phyloP scores from a whole-genome alignment of 2,797 vertebrate species.

The Brachyrhaphis roseni region DNA sequence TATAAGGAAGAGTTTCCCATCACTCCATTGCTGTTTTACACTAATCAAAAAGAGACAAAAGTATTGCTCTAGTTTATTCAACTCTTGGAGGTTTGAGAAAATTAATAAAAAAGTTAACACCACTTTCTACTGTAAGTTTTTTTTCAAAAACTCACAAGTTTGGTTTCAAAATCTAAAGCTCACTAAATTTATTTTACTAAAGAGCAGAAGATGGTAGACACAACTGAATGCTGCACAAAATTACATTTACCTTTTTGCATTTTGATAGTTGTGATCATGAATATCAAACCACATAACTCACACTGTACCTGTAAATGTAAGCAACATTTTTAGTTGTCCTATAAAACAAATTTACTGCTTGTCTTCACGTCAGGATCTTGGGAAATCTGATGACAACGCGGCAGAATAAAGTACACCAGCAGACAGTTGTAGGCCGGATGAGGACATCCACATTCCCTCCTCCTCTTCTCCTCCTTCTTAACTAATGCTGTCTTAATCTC shows the following conservation, averaged over 20 bases:
- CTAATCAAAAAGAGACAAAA: background rate
- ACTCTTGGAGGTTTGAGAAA: no score
- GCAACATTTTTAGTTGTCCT: background rate
- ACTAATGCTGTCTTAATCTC: constrained; percentile 65
- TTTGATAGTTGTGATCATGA: background rate
- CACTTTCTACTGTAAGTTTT: no score
- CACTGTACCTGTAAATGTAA: background rate
- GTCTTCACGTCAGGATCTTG: constrained; percentile 27
- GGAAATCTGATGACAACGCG: constrained; percentile 37
- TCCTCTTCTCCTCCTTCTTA: constrained; percentile 34
- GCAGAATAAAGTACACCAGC: constrained; percentile 29
- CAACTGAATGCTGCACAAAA: no score
- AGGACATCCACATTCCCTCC: constrained; percentile 45
- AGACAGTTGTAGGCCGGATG: constrained; percentile 13
- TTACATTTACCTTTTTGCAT: background rate
- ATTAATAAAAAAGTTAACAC: no score
- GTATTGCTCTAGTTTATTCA: background rate
- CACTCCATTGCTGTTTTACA: background rate
- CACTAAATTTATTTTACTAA: no score
- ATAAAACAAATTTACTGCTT: constrained; percentile 2
- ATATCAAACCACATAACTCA: background rate
- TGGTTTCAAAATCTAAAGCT: no score
- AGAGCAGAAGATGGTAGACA: no score
- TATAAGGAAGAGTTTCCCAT: background rate
- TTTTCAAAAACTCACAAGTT: no score